Conservation (phyloP, 2,113 vertebrate species). For the Struthidea cinerea region DNA sequence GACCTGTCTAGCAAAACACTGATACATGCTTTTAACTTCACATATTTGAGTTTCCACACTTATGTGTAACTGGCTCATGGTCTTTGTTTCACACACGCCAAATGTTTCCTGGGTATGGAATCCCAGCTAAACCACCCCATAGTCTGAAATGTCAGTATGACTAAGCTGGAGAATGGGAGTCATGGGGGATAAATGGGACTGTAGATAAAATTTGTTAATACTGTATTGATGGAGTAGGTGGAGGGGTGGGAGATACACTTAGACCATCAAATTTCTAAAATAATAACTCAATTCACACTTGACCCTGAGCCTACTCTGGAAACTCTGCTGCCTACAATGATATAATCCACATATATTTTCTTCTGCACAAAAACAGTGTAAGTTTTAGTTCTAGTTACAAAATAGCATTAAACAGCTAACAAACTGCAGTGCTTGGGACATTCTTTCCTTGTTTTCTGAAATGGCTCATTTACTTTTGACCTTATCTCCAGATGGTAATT, state of each 20-base stretch:
- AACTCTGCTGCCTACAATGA: conserved; percentile 49
- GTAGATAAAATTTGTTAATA: conserved; percentile 8
- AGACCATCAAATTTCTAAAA: conserved; percentile 19
- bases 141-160: conserved; percentile 31
- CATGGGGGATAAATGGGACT: conserved; percentile 24
- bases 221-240: conserved; percentile 34
- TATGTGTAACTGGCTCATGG: not conserved
- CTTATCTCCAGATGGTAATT: conserved; percentile 47
- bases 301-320: conserved; percentile 43
- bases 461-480: conserved; percentile 56
- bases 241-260: conserved; percentile 7
- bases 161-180: conserved; percentile 33
- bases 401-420: conserved; percentile 34
- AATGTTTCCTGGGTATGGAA: not conserved
- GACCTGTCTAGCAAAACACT: not conserved
- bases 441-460: conserved; percentile 60
- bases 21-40: not conserved
- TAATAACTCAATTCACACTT: conserved; percentile 54
- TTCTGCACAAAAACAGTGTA: not conserved
- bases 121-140: not conserved
- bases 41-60: not conserved
- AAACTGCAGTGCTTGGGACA: conserved; percentile 13
- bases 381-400: conserved; percentile 35
- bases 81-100: not conserved
- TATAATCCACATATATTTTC: conserved; percentile 35